Evolutionary conservation across 2,113 vertebrate species (phyloP), one percentile per base, ranked within the genome.

Genomic region (Aspiorhynchus laticeps): DNA sequence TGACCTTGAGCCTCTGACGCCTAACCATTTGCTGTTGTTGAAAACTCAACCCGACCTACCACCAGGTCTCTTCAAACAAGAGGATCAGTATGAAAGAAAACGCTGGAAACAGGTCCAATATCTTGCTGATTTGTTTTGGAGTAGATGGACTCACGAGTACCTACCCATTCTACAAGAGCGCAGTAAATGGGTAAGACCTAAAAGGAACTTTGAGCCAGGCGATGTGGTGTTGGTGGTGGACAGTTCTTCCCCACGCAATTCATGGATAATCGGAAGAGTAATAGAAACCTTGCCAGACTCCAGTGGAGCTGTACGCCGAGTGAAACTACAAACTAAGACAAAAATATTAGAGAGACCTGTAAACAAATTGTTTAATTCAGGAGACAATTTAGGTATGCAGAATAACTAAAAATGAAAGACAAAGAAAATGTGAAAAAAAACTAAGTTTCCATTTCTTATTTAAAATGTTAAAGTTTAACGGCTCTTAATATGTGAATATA

Each of bases 1-100:
- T n/a, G n/a, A n/a, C n/a, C n/a, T n/a, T 31, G 67, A 71, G 26
- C 59, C 28, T n/a, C 33, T 56, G 4, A 38, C 19, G 2, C 51
- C 56, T 7, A 81, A 81, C n/a, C 79, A 81, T n/a, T 65, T 81
- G 46, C 21, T 63, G 79, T 7, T 81, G 33, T 41, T 65, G 59
- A 81, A 81, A n/a, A n/a, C 59, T 41, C 36, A 43, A n/a, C 33
- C 79, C 19, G 43, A 7, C 28, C 11, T 80, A 56, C 79, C 36
- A 63, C 79, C 79, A 43, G 79, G 79, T n/a, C 14, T 81, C 56
- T 81, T 81, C 33, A 38, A 21, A 11, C 41, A 81, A 9, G 36
- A 81, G 10, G 59, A 82, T 12, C 24, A n/a, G 12, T 67, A 82
- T 26, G 11, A 7, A 21, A 82, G 80, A 67, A 82, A 63, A 26